Evolutionary conservation across 2,888 invertebrate species (phyloP), one percentile per base, ranked within the genome.

Genomic region (Drosophila setosimentum): DNA sequence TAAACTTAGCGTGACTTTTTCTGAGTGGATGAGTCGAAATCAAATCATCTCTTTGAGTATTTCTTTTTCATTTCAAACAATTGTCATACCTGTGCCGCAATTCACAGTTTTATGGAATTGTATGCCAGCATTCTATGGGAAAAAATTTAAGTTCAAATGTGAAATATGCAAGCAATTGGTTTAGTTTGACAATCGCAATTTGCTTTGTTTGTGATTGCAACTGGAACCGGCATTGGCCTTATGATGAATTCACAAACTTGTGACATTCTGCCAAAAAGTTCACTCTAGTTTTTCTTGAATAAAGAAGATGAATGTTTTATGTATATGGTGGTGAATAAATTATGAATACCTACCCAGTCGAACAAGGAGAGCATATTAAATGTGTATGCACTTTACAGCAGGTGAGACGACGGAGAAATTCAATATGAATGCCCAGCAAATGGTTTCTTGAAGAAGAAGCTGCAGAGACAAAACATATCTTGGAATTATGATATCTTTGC

Each of bases 171-270:
- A 62, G 59, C 62, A 68, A 68, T 81, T 67, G 77, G 53, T 64
- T 71, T 76, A 80, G 71, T 51, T 71, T 61, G 61, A 55, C 60
- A 77, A 71, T 64, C 51, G 53, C 59, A 73, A 81, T 77, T 78
- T 72, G 40, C 62, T 66, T 73, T 73, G 65, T 60, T 69, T 65
- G 30, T 59, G 32, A 33, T 37, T 67, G 68, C 8, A 24, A 24
- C 24, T 24, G 21, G 7, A 21, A 42, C 16, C 50, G 16, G 48
- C 33, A 40, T 51, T 73, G 55, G 48, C 49, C 57, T 61, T 40
- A 53, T 55, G 57, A 50, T 76, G 51, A 73, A 66, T 50, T 53
- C 40, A 21, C 13, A 66, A 74, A 65, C 50, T 80, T 75, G 64
- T 63, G 58, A 65, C 64, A 54, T 59, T 48, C 68, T 62, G 65